A percentile compares a stretch with the other conserved stretches of the same genome.
Conservation (phyloP, 2,888 invertebrate species). For the Dolichopus griseipennis region DNA sequence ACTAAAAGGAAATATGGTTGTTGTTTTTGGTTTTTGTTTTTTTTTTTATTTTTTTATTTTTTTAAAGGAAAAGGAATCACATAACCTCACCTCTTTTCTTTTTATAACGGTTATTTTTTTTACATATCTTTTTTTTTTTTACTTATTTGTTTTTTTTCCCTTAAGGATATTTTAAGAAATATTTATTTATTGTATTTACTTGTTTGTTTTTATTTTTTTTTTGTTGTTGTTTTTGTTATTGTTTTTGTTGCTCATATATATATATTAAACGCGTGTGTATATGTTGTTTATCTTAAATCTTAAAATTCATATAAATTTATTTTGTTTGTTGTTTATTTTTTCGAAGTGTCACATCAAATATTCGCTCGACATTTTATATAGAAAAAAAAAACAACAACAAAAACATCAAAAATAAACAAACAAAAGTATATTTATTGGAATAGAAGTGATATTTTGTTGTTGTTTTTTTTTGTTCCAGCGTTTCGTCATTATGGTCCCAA, state of each 20-base stretch:
- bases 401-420: no score
- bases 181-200: neutral
- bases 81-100: neutral
- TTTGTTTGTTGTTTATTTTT: no score
- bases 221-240: neutral
- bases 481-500: no score
- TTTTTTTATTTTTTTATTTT: no score
- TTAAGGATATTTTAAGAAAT: neutral
- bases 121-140: no score
- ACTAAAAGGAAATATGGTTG: neutral
- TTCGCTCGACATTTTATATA: neutral
- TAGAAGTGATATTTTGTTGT: no score
- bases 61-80: neutral
- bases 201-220: neutral
- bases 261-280: neutral
- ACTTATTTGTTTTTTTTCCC: neutral
- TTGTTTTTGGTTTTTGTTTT: no score
- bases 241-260: neutral
- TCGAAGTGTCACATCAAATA: neutral
- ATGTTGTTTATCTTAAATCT: neutral
- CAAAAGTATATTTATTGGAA: no score
- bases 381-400: no score
- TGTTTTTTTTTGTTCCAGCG: no score
- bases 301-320: neutral
- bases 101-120: neutral